These are phyloP conservation scores for Myotis vivesi DNA, from an alignment of 2,797 vertebrate species.

Conservation along the genomic window DNA sequence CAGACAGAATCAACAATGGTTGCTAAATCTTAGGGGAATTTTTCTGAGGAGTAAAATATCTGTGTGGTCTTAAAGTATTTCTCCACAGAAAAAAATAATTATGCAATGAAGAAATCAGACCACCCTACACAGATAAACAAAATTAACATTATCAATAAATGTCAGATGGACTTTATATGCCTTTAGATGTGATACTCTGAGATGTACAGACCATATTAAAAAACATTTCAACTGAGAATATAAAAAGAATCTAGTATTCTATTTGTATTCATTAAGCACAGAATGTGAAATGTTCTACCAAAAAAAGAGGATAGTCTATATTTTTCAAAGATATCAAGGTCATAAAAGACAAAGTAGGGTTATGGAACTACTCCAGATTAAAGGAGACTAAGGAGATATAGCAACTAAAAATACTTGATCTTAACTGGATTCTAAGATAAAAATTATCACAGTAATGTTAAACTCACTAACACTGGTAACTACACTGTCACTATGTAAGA, in stretches of 20 bases:
- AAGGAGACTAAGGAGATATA: not conserved
- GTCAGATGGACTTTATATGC: not conserved
- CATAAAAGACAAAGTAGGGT: not conserved
- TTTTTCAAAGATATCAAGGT: not conserved
- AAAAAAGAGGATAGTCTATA: not conserved
- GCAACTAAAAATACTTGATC: not conserved
- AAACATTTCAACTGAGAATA: not conserved
- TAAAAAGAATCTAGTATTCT: not conserved
- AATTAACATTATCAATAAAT: not conserved
- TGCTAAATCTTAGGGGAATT: not conserved
- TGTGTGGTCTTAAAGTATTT: not conserved
- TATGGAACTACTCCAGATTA: slow-evolving; percentile 5
- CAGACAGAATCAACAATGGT: not conserved
- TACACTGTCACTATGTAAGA: not conserved
- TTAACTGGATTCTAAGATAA: not conserved
- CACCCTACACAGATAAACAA: not conserved
- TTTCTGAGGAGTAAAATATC: slow-evolving; percentile 11
- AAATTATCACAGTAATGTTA: not conserved
- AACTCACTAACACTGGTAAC: not conserved
- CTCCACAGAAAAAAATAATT: not conserved
- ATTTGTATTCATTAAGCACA: not conserved
- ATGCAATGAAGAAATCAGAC: not conserved
- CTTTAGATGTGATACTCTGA: not conserved
- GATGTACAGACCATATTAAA: not conserved
- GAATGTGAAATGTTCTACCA: not conserved